Percentiles rank a stretch among this genome's conserved stretches.
Conservation (phyloP, 2,797 vertebrate genomes). For the Acrossocheilus wenchowensis region DNA sequence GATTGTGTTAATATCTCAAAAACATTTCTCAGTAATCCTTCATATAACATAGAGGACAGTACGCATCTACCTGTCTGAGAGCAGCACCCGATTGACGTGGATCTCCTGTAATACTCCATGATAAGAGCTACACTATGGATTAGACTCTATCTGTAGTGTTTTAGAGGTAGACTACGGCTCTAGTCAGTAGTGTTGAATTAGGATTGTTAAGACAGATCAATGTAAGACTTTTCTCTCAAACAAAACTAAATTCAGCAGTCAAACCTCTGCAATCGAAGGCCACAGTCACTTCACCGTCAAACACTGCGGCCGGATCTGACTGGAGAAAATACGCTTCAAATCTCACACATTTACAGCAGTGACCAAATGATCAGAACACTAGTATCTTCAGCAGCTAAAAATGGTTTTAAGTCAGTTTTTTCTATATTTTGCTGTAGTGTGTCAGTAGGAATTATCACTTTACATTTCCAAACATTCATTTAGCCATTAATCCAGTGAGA, state of each 20-base stretch:
- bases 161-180: slow-evolving; percentile 62
- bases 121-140: slow-evolving; percentile 36
- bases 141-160: slow-evolving; percentile 33
- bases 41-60: slow-evolving; percentile 69
- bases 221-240: slow-evolving; percentile 46
- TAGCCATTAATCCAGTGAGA: too few relatives aligned
- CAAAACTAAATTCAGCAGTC: slow-evolving; percentile 43
- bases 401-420: neutral
- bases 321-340: neutral
- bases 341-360: neutral
- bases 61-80: slow-evolving; percentile 59
- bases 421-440: neutral
- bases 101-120: slow-evolving; percentile 43
- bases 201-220: slow-evolving; percentile 62
- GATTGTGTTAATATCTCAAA: slow-evolving; percentile 57
- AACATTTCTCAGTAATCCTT: slow-evolving; percentile 65
- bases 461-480: too few relatives aligned
- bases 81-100: slow-evolving; percentile 64
- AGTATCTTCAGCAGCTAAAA: neutral
- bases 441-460: neutral
- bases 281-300: neutral
- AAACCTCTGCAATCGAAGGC: neutral
- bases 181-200: slow-evolving; percentile 51
- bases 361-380: neutral
- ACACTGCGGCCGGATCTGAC: neutral